Evolutionary conservation across 2,113 vertebrate species (phyloP).

Genomic region (Brevimyrus niger): DNA sequence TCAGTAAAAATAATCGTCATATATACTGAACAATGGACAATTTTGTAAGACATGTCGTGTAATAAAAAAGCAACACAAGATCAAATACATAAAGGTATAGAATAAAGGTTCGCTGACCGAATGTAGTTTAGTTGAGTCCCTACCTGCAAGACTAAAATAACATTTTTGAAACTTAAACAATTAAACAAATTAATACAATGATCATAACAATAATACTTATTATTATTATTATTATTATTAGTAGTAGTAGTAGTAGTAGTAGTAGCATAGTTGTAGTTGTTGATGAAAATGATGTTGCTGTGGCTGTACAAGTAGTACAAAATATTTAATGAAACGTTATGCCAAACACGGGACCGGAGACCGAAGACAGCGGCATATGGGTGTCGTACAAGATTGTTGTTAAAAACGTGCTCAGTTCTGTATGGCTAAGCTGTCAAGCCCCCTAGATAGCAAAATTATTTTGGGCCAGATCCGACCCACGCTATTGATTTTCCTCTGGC

Average conservation of each 20-base stretch:
- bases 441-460: not conserved
- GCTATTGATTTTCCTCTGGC: too few species aligned
- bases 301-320: not conserved
- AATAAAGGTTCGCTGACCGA: not conserved
- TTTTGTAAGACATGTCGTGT: not conserved
- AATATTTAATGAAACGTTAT: not conserved
- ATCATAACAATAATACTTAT: not conserved
- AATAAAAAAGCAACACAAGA: not conserved
- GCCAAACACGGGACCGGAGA: not conserved
- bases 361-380: not conserved
- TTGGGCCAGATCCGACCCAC: too few species aligned
- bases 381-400: not conserved
- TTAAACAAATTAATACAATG: not conserved
- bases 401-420: not conserved
- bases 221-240: not conserved
- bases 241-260: not conserved
- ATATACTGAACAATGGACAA: not conserved
- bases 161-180: not conserved
- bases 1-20: not conserved
- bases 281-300: too few species aligned
- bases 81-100: not conserved
- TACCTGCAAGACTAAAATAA: not conserved
- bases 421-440: not conserved
- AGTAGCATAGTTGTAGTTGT: not conserved
- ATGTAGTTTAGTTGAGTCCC: not conserved